These are phyloP conservation scores for Papilio xuthus DNA, from an alignment of 1,140 invertebrate genomes.

Conservation along the genomic window DNA sequence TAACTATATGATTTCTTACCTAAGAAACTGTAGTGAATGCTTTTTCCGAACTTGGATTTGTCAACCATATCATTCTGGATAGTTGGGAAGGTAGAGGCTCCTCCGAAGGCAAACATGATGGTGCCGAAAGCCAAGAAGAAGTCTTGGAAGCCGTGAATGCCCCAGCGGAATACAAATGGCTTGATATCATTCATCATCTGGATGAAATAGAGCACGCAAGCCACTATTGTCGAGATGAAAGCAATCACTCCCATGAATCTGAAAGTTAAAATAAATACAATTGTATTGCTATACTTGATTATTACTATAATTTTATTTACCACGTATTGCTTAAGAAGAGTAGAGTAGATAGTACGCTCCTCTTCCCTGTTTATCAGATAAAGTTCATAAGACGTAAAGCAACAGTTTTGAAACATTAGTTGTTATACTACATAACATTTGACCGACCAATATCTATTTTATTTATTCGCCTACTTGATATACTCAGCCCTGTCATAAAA, in stretches of 20 bases:
- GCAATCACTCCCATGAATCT: constrained; percentile 80
- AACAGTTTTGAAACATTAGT: too few relatives aligned
- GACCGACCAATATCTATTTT: background rate
- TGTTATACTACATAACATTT: too few relatives aligned
- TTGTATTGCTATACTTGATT: background rate
- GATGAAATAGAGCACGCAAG: constrained; percentile 83
- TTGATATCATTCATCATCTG: constrained; percentile 81
- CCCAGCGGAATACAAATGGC: constrained; percentile 65
- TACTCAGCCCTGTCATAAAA: background rate
- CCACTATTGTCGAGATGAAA: constrained; percentile 81
- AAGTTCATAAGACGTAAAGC: too few relatives aligned
- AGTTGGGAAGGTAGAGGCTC: constrained; percentile 86
- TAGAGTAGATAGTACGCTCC: too few relatives aligned
- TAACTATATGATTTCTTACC: constrained; percentile 60
- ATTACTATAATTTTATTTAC: background rate
- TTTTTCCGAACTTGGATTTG: constrained; percentile 81
- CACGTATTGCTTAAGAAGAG: too few relatives aligned
- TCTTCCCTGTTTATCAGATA: background rate
- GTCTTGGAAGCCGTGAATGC: constrained; percentile 72
- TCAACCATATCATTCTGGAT: constrained; percentile 87
- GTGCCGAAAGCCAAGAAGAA: constrained; percentile 86
- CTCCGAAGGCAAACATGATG: constrained; percentile 86
- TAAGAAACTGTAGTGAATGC: constrained; percentile 80
- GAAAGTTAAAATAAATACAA: constrained; percentile 37
- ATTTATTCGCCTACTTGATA: background rate